Evolutionary conservation across 2,888 invertebrate genomes (phyloP), one percentile per base, ranked within the genome.

Genomic region (Andrena bicolor): DNA sequence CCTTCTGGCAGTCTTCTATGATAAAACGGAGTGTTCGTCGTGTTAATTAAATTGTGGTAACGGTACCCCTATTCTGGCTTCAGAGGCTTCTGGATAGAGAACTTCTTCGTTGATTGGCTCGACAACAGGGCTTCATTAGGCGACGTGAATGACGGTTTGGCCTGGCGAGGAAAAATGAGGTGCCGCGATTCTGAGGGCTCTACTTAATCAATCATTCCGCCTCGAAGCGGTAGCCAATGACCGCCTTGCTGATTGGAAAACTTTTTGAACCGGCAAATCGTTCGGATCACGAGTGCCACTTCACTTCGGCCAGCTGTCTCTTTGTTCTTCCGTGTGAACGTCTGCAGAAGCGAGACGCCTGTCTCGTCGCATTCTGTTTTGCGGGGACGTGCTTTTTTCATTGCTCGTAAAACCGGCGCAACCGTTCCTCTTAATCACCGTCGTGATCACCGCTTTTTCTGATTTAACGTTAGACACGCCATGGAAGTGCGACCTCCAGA

Each of bases 301-400:
- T 82, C 77, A 81, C 84, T 84, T 79, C 69, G 66, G 49, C 68
- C 80, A 53, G 63, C 69, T 58, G 64, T 77, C 71, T 86, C 86
- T 84, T 86, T 86, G 71, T 86, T 83, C 72, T 56, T 75, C 49
- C 66, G 63, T 63, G 72, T 60, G 73, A 84, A 79, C 72, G 68
- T 63, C 56, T 76, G 71, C 64, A 61, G 49, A 60, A 23, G 49
- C 51, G 51, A 63, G 48, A 28, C 58, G 41, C 51, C n/a, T n/a
- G 58, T 69, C 76, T 72, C 71, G 35, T 63, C 26, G 41, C 71
- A 72, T 80, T 77, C 51, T 65, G 66, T 76, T 80, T 81, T 58
- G 71, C 56, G 13, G 3, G 35, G 49, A 56, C 58, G n/a, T 32
- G 28, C 60, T 56, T 32, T 56, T 32, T 20, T 66, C 26, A 53